Evolutionary conservation across 1,140 invertebrate genomes (phyloP).

Genomic region (Leptinotarsa texana): DNA sequence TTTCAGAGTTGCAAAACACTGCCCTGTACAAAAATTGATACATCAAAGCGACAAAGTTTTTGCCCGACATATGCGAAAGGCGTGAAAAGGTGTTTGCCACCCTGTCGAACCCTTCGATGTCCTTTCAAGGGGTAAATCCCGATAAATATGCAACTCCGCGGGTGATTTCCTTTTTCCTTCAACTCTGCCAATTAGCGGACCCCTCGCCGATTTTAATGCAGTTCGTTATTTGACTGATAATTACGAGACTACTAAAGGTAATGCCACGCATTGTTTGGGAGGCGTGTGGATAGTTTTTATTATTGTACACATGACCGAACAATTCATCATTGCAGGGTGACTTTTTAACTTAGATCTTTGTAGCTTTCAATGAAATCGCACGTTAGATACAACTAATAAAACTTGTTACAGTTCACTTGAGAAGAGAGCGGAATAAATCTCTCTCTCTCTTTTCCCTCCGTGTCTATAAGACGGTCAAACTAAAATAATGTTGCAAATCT

Average conservation of each 20-base stretch:
- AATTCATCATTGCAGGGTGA: neutral
- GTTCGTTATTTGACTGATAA: conserved; percentile 13
- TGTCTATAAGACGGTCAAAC: too few relatives aligned
- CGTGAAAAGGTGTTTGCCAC: conserved; percentile 11
- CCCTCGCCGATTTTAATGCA: neutral
- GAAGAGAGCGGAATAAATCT: too few relatives aligned
- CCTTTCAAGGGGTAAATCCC: neutral
- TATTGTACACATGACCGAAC: neutral
- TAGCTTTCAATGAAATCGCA: neutral
- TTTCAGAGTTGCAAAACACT: too few relatives aligned
- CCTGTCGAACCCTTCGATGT: neutral
- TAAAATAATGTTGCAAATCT: too few relatives aligned
- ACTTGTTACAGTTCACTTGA: too few relatives aligned
- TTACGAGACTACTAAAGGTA: neutral
- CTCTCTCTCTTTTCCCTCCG: too few relatives aligned
- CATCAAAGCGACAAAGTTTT: neutral
- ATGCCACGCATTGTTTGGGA: neutral
- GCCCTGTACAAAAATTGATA: too few relatives aligned
- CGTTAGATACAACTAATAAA: neutral
- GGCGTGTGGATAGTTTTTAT: neutral
- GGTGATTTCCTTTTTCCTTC: conserved; percentile 12
- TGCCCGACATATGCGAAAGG: conserved; percentile 3
- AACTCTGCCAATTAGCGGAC: conserved; percentile 4
- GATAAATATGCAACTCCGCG: neutral
- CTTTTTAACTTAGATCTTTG: neutral